Percentiles rank a stretch among this genome's conserved stretches.
Evolutionary conservation across 1,140 invertebrate genomes (phyloP).

Genomic region (Temnothorax longispinosus): DNA sequence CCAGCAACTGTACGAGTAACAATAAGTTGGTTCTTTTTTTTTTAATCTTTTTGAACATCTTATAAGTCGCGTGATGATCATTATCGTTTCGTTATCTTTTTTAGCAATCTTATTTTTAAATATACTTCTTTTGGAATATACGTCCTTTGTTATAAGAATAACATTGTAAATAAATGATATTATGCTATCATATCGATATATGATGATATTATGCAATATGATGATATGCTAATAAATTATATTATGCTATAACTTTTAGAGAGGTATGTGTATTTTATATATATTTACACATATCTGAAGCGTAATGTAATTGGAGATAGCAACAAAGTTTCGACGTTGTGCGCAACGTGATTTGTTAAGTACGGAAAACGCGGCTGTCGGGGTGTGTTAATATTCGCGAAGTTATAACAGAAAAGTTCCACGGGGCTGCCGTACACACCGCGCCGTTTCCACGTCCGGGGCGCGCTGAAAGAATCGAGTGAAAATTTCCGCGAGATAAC

Average conservation of each 20-base stretch:
- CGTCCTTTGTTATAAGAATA: no score
- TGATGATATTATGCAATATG: no score
- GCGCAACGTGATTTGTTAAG: not conserved
- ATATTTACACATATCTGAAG: no score
- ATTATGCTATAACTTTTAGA: no score
- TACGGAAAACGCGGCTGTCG: not conserved
- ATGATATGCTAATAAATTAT: no score
- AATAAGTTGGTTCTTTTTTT: not conserved
- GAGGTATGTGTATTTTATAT: no score
- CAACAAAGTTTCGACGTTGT: not conserved
- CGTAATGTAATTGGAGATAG: not conserved
- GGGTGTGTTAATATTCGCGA: not conserved
- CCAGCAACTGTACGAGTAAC: not conserved
- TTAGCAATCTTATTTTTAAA: not conserved
- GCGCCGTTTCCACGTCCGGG: not conserved
- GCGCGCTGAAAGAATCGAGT: not conserved
- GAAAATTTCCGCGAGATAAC: conserved; percentile 17
- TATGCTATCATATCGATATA: no score
- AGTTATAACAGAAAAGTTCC: not conserved
- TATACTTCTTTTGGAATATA: not conserved
- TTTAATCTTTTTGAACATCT: not conserved
- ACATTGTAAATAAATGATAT: no score
- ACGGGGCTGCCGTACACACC: not conserved
- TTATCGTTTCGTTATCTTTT: not conserved
- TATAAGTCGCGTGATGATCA: not conserved